Conservation (phyloP, 2,888 invertebrate species). For the Caenorhabditis sp. region DNA sequence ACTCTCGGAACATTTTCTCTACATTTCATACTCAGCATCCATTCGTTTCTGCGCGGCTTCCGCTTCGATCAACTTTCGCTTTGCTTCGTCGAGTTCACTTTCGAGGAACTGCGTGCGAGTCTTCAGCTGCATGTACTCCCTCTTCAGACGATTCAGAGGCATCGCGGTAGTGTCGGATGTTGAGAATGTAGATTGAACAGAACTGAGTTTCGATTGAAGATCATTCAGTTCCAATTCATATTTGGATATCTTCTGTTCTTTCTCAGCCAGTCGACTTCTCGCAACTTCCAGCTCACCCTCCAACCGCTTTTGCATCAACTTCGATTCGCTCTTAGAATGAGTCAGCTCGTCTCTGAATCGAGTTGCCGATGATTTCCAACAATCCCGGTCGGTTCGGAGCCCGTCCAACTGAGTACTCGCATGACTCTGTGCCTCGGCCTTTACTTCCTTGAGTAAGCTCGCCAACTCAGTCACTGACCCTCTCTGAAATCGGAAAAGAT, state of each 20-base stretch:
- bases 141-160: conserved; percentile 65
- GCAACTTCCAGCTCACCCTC: conserved; percentile 47
- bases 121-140: conserved; percentile 65
- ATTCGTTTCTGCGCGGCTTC: conserved; percentile 53
- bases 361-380: conserved; percentile 46
- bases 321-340: conserved; percentile 57
- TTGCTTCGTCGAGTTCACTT: conserved; percentile 61
- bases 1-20: not conserved
- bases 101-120: conserved; percentile 65
- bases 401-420: conserved; percentile 53
- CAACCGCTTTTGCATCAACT: conserved; percentile 34
- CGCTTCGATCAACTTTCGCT: conserved; percentile 51
- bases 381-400: conserved; percentile 54
- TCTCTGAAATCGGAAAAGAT: conserved; percentile 27
- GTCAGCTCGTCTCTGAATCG: conserved; percentile 50
- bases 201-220: conserved; percentile 44
- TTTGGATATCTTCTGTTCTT: conserved; percentile 45
- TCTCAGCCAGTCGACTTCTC: conserved; percentile 48
- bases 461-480: conserved; percentile 58
- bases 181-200: conserved; percentile 40
- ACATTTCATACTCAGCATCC: conserved; percentile 50
- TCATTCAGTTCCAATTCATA: conserved; percentile 51
- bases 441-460: conserved; percentile 45
- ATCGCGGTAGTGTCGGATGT: conserved; percentile 43
- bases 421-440: conserved; percentile 45